Base-by-base conservation (phyloP, 1,140 invertebrate species). In the Ooceraea biroi region DNA sequence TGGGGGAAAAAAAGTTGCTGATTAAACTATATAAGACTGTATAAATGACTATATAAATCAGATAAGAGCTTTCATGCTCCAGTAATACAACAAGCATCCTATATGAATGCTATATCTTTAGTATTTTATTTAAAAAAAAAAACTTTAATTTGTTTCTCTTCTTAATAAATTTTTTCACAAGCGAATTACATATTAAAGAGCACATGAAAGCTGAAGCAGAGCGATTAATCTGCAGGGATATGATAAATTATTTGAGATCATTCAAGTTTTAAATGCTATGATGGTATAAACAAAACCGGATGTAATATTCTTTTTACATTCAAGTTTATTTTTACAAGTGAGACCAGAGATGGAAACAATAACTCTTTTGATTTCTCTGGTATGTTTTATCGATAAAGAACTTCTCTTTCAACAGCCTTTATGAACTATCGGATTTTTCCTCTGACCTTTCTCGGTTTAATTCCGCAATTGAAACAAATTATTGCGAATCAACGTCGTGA, bases 401-500 rank as follows among this genome's bases (percentile, higher is more conserved):
- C 22, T 52, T 52, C 17, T 52, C 17, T 41, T 55, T 68, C 52
- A 55, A 44, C 19, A 41, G 17, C 19, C 17, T 30, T 68, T 41
- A 76, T 27, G 19, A 50, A 63, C 5, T 22, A n/a, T 55, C 14
- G 74, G 46, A 66, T 78, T 78, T 78, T 78, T 78, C 63, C 48
- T 55, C 30, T 78, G 48, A 78, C 74, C 74, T 68, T 78, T 69
- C 22, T 50, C 27, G 22, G 0, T 76, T 44, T 68, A 52, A 68
- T 55, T 78, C 44, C 30, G 25, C 41, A 65, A 76, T 76, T 11
- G 30, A 78, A 69, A 48, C 48, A 68, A 69, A 78, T 77, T 77
- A 68, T 78, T 68, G 63, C 14, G 14, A 78, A 7, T 68, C 48
- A 55, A 68, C 25, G 30, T 44, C 63, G 74, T 48, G 36, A 69